Evolutionary conservation across 2,888 invertebrate genomes (phyloP).

Genomic region (Onthophagus sagittarius): DNA sequence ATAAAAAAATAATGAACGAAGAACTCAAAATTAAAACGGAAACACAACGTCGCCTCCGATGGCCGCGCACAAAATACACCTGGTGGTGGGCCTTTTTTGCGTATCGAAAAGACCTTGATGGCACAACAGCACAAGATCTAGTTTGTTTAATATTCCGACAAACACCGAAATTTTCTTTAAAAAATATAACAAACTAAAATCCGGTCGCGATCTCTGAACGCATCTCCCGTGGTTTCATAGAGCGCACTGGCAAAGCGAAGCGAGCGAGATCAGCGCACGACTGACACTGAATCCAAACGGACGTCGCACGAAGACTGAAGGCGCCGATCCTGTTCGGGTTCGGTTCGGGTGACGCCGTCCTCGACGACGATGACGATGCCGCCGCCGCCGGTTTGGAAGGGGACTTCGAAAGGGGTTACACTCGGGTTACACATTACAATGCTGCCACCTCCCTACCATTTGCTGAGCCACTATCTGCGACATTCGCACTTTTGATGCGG

Average conservation of each 20-base stretch:
- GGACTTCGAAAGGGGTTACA: slow-evolving; percentile 38
- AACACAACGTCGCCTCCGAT: slow-evolving; percentile 18
- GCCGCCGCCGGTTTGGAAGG: slow-evolving; percentile 24
- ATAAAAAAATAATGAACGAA: slow-evolving; percentile 21
- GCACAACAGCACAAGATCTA: background rate
- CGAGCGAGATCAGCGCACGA: background rate
- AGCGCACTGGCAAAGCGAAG: background rate
- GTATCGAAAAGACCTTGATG: background rate
- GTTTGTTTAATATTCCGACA: background rate
- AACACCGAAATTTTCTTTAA: slow-evolving; percentile 7
- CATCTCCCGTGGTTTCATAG: slow-evolving; percentile 19
- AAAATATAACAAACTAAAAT: slow-evolving; percentile 7
- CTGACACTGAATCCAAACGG: background rate
- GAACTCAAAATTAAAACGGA: slow-evolving; percentile 20
- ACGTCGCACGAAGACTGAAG: background rate
- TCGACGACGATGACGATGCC: slow-evolving; percentile 2
- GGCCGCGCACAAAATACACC: slow-evolving; percentile 14
- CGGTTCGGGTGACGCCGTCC: slow-evolving; percentile 36
- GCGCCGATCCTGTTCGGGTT: slow-evolving; percentile 29
- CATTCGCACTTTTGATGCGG: slow-evolving; percentile 29
- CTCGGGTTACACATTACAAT: slow-evolving; percentile 39
- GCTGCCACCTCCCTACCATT: slow-evolving; percentile 36
- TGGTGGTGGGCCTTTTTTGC: background rate
- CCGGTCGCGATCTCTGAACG: slow-evolving; percentile 12
- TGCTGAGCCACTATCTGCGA: slow-evolving; percentile 29